Percentiles rank a stretch among this genome's conserved stretches.
These are phyloP conservation scores for Drosophila fuyamai DNA, from an alignment of 1,140 invertebrate species.

Conservation along the genomic window DNA sequence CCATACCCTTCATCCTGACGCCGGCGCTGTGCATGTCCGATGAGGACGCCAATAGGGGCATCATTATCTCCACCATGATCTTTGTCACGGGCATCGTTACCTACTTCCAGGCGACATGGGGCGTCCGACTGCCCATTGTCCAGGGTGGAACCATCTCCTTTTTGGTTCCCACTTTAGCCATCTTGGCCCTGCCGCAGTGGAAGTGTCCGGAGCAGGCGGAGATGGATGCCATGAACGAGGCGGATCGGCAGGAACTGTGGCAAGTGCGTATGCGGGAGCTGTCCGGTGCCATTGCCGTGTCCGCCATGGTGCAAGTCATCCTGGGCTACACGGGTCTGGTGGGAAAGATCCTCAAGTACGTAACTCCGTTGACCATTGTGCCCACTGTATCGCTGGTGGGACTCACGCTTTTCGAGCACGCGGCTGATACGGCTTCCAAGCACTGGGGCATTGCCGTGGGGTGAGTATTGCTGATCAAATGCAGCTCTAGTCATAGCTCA, in stretches of 20 bases:
- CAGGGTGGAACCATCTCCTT: conserved; percentile 95
- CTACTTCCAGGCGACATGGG: conserved; percentile 92
- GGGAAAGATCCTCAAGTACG: conserved; percentile 89
- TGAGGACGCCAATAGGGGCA: conserved; percentile 90
- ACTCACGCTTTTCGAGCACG: conserved; percentile 91
- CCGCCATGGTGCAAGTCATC: conserved; percentile 91
- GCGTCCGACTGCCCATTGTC: conserved; percentile 88
- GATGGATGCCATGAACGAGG: conserved; percentile 86
- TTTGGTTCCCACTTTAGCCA: conserved; percentile 93
- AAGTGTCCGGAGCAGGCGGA: conserved; percentile 88
- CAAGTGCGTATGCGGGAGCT: conserved; percentile 91
- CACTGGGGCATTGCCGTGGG: conserved; percentile 93
- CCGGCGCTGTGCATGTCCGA: conserved; percentile 93
- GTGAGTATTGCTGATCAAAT: conserved; percentile 85
- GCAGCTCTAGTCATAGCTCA: not conserved
- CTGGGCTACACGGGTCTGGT: conserved; percentile 90
- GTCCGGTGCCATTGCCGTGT: conserved; percentile 93
- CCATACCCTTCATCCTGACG: conserved; percentile 93
- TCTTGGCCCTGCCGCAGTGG: conserved; percentile 91
- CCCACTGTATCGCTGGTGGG: conserved; percentile 93
- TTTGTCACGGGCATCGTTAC: conserved; percentile 95
- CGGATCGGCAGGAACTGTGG: conserved; percentile 89
- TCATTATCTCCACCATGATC: conserved; percentile 95
- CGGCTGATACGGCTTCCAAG: conserved; percentile 89
- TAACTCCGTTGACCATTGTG: conserved; percentile 92